A percentile compares a stretch with the other conserved stretches of the same genome.
phyloP scores from a whole-genome alignment of 2,113 vertebrate genomes.

The Anhinga rufa region DNA sequence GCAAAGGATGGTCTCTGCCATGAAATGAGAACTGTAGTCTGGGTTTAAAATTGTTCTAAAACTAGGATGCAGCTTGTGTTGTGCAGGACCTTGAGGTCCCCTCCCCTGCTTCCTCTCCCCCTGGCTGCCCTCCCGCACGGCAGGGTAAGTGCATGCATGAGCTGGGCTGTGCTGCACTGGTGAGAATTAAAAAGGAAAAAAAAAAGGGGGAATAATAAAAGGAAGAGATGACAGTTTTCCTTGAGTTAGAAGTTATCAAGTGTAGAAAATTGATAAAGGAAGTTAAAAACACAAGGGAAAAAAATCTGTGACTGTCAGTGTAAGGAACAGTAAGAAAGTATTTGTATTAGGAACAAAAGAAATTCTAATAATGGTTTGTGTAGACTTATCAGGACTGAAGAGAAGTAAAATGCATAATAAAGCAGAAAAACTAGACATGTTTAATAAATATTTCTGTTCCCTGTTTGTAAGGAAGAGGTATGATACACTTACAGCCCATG shows the following conservation, averaged over 20 bases:
- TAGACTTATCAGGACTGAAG: constrained; percentile 35
- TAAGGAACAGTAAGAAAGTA: constrained; percentile 24
- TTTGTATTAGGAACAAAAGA: constrained; percentile 60
- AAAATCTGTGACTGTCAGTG: constrained; percentile 29
- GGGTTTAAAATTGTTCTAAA: background rate
- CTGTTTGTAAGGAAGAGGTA: background rate
- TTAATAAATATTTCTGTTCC: constrained; percentile 56
- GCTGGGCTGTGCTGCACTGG: background rate
- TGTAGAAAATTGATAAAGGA: constrained; percentile 42
- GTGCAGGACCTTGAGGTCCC: background rate
- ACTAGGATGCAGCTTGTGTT: background rate
- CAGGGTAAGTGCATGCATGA: background rate
- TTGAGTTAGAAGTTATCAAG: constrained; percentile 46
- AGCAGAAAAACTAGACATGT: constrained; percentile 50
- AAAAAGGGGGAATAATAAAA: background rate
- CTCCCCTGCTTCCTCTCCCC: background rate
- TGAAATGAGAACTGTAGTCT: background rate
- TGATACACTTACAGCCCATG: background rate
- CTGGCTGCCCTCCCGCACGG: fast-evolving
- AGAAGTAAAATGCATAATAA: constrained; percentile 53
- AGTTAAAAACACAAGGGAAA: constrained; percentile 44
- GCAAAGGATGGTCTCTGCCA: background rate
- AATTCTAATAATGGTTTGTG: constrained; percentile 62
- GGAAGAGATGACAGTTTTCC: constrained; percentile 39
- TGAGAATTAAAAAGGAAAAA: background rate